Evolutionary conservation across 1,140 invertebrate species (phyloP), one percentile per base, ranked within the genome.

Genomic region (Sinonovacula constricta): DNA sequence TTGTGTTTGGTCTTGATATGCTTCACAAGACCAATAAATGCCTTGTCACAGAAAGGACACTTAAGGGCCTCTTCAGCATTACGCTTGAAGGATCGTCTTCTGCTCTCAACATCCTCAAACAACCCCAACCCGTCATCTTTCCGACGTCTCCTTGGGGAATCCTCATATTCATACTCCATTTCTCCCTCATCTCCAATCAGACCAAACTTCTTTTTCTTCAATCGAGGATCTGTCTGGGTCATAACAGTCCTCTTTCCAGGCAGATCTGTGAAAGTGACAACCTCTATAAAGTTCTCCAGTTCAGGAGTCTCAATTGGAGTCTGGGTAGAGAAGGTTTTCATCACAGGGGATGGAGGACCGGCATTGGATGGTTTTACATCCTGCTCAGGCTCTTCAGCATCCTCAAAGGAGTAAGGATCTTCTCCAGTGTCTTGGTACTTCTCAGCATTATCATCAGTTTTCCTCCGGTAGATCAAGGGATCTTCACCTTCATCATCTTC

Each of bases 31-130:
- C 88, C 88, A 80, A 89, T 89, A 75, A 89, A 89, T 26, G 88
- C 87, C 66, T 87, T 87, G 54, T 89, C 88, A 83, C 88, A 89
- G 70, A 89, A 89, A 59, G 88, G 88, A 83, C 88, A 89, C 74
- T 89, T 89, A 39, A 89, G 66, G 36, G 88, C 88, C 72, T 89
- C 88, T 34, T 89, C 88, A 33, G 87, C 86, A 63, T 89, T 89
- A 56, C 87, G 79, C 24, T 85, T 86, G 33, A 88, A 84, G 59
- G 85, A 85, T 60, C 87, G 85, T 26, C 87, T 81, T 39, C 86
- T 85, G 28, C 84, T 85, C 57, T 88, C 88, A 60, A 82, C 80
- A 62, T 89, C 88, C 71, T 89, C 87, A 85, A 89, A 89, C 24
- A 89, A 66, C 28, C 84, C 83, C 31, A 85, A 79, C 65, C 87